Conservation (phyloP, 1,140 invertebrate species). For the Stegodyphus dumicola region DNA sequence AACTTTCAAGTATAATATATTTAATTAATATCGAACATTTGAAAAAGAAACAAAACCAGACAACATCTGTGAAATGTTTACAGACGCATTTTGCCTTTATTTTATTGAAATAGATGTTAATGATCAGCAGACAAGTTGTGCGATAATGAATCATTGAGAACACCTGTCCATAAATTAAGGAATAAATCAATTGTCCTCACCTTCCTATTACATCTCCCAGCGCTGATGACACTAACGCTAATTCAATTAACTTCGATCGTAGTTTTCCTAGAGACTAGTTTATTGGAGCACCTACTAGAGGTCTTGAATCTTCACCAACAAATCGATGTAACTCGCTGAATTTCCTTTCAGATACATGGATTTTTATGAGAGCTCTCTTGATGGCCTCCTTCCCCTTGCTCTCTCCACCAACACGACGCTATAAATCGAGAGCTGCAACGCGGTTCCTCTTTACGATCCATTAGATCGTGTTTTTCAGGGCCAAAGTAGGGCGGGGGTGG, state of each 20-base stretch:
- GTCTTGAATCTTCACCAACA: neutral
- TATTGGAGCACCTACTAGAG: neutral
- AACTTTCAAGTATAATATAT: too few relatives aligned
- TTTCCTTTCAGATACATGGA: constrained; percentile 26
- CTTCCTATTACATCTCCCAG: constrained; percentile 1
- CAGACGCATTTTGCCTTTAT: too few relatives aligned
- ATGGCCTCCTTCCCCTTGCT: constrained; percentile 5
- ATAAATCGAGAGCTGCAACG: constrained; percentile 6
- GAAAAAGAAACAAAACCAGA: too few relatives aligned
- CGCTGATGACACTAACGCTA: constrained; percentile 1
- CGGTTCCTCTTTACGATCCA: constrained; percentile 42
- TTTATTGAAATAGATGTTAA: too few relatives aligned
- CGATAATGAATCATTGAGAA: neutral
- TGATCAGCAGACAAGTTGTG: too few relatives aligned
- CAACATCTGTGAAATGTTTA: too few relatives aligned
- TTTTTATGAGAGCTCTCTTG: constrained; percentile 44
- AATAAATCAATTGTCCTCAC: neutral
- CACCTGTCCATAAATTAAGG: neutral
- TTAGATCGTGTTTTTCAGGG: constrained; percentile 42
- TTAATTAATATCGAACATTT: too few relatives aligned
- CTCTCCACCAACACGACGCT: neutral
- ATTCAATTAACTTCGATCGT: constrained; percentile 20
- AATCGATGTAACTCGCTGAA: constrained; percentile 12
- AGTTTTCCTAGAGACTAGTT: neutral
- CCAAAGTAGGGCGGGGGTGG: neutral